These are phyloP conservation scores for Tetropium fuscum DNA, from an alignment of 2,888 invertebrate species.

Conservation along the genomic window DNA sequence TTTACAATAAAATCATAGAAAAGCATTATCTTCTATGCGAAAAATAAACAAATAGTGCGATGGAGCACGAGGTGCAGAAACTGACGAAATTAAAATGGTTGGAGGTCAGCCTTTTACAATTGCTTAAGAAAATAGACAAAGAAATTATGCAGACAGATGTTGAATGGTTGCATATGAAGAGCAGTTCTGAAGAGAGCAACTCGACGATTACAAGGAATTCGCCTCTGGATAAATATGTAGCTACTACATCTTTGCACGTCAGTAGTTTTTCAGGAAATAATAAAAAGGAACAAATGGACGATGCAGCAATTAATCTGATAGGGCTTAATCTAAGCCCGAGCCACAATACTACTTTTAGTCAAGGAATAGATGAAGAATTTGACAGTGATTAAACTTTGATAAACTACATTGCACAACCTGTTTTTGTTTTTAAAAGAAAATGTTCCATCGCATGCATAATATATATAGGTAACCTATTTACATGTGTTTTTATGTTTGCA, in stretches of 20 bases:
- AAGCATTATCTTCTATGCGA: no score
- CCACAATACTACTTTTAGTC: not conserved
- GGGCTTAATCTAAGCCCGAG: not conserved
- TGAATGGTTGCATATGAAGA: constrained; percentile 53
- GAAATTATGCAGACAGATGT: constrained; percentile 53
- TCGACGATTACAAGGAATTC: not conserved
- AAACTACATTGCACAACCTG: no score
- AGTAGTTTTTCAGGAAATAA: not conserved
- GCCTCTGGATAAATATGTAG: not conserved
- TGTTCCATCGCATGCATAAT: no score
- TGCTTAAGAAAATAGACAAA: constrained; percentile 48
- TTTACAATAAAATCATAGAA: no score
- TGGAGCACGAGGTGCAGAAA: constrained; percentile 38
- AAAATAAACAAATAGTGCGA: no score
- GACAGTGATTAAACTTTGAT: constrained; percentile 44
- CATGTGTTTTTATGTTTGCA: no score
- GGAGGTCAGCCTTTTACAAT: constrained; percentile 39
- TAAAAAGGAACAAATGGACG: constrained; percentile 14
- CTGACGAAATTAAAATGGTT: constrained; percentile 40
- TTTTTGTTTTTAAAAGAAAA: no score
- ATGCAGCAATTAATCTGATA: constrained; percentile 8
- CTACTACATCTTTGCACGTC: not conserved
- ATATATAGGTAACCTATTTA: no score
- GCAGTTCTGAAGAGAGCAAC: constrained; percentile 29
- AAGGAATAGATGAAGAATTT: constrained; percentile 40